Percentiles rank a stretch among this genome's conserved stretches.
phyloP scores from a whole-genome alignment of 30 jellyfish, hydroid and myxozoan genomes.

The Turritopsis dohrnii region DNA sequence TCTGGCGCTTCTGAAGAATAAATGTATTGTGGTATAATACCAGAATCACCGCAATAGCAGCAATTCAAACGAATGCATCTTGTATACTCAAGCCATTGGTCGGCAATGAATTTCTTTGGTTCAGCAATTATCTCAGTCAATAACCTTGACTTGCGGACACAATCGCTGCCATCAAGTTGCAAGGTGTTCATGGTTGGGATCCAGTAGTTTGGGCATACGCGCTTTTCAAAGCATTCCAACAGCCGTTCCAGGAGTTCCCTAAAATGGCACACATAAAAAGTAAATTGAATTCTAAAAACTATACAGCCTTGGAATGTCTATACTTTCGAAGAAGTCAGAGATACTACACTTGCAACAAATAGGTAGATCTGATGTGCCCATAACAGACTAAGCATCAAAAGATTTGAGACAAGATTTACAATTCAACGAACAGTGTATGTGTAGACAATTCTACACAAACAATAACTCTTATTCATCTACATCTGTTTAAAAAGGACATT shows the following conservation, averaged over 20 bases:
- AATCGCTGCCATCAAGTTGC: not conserved
- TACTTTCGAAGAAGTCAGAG: no score
- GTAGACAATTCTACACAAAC: no score
- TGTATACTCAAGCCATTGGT: slow-evolving; percentile 39
- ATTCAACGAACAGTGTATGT: no score
- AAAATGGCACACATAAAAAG: not conserved
- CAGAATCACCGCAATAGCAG: slow-evolving; percentile 28
- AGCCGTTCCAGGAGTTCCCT: slow-evolving; percentile 20
- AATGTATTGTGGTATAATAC: slow-evolving; percentile 6
- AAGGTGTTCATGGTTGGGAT: slow-evolving; percentile 15
- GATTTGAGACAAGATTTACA: no score
- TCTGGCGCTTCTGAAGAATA: not conserved
- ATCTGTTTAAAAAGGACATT: no score
- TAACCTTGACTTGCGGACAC: not conserved
- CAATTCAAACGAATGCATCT: slow-evolving; percentile 36
- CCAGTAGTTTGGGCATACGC: slow-evolving; percentile 39
- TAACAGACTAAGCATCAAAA: no score
- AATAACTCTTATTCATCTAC: no score
- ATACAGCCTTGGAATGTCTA: not conserved
- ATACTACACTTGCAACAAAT: no score
- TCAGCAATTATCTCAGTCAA: not conserved
- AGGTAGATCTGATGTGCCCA: no score
- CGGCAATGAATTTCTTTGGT: slow-evolving; percentile 36
- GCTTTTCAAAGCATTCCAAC: not conserved
- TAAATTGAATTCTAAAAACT: not conserved